phyloP scores from a whole-genome alignment of 2,888 invertebrate genomes.

The Nematopogon swammerdamellus region DNA sequence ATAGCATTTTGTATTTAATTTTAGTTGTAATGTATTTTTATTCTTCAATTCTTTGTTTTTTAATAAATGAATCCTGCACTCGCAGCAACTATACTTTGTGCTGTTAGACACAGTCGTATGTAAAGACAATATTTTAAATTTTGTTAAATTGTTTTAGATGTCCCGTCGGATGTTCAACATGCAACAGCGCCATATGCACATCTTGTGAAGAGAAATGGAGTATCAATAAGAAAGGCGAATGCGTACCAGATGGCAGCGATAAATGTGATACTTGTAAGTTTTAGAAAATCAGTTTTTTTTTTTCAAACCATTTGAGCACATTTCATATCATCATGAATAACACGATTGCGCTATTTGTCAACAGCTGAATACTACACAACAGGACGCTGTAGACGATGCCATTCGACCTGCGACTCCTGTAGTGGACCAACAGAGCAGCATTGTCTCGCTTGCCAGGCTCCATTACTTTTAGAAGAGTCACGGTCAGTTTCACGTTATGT shows the following conservation, averaged over 20 bases:
- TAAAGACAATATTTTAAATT: too few species aligned
- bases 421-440: slow-evolving; percentile 74
- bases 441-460: slow-evolving; percentile 73
- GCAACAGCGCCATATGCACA: slow-evolving; percentile 68
- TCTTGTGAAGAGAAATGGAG: slow-evolving; percentile 74
- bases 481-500: slow-evolving; percentile 24
- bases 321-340: slow-evolving; percentile 11
- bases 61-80: too few species aligned
- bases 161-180: slow-evolving; percentile 73
- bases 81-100: too few species aligned
- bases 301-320: slow-evolving; percentile 13
- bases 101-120: too few species aligned
- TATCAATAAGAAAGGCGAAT: slow-evolving; percentile 69
- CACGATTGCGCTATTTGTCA: too few species aligned
- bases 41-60: too few species aligned
- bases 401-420: slow-evolving; percentile 81
- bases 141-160: too few species aligned
- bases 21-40: too few species aligned
- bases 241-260: slow-evolving; percentile 70
- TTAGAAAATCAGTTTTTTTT: slow-evolving; percentile 17
- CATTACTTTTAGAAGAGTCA: slow-evolving; percentile 68
- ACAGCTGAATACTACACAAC: slow-evolving; percentile 73
- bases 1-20: too few species aligned
- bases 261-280: slow-evolving; percentile 72
- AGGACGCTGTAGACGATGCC: slow-evolving; percentile 76